Evolutionary conservation across 2,888 invertebrate genomes (phyloP), one percentile per base, ranked within the genome.

Genomic region (Pyrrhosoma nymphula): DNA sequence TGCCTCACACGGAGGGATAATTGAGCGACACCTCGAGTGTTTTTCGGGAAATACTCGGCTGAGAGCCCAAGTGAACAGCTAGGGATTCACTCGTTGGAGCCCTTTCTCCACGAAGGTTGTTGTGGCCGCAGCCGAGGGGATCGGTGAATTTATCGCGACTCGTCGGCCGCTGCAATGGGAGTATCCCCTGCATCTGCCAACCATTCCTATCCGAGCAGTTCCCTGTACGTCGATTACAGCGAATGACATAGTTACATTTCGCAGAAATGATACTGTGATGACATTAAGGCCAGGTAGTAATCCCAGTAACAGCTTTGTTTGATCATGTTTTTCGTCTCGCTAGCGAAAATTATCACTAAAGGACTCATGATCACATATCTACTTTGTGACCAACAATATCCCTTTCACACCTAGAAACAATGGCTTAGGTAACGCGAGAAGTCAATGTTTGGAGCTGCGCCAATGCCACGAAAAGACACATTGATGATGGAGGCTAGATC

Each of bases 1-100:
- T 82, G 82, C 82, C 18, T 14, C 26, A 10, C 82, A 2, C 14
- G 14, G 16, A 35, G 82, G 0, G 35, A 14, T 35, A 82, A 35
- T 69, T 82, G 82, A 82, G 82, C 30, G 82, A 82, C 30, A 26
- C 30, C 82, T 35, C 82, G 82, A 35, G 82, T 82, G 82, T 82
- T 82, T 82, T 47, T 16, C 35, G 82, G 82, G 35, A 35, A 82
- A 35, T 82, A 30, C 35, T 82, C 82, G 35, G 82, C 35, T 35
- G 35, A 1, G 35, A 30, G 82, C 16, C 20, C 12, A 82, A 16
- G 82, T 35, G 82, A 82, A 35, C 82, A 26, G 82, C 3, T 4
- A 82, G 26, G 82, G 82, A 16, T 35, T 35, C 82, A 1, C 14
- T 82, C 82, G 69, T 2, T 69, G 69, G 18, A 12, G n/a, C 6